Percentiles rank a stretch among this genome's conserved stretches.
phyloP scores from a whole-genome alignment of 2,888 invertebrate genomes.

The Drosophila incognita region DNA sequence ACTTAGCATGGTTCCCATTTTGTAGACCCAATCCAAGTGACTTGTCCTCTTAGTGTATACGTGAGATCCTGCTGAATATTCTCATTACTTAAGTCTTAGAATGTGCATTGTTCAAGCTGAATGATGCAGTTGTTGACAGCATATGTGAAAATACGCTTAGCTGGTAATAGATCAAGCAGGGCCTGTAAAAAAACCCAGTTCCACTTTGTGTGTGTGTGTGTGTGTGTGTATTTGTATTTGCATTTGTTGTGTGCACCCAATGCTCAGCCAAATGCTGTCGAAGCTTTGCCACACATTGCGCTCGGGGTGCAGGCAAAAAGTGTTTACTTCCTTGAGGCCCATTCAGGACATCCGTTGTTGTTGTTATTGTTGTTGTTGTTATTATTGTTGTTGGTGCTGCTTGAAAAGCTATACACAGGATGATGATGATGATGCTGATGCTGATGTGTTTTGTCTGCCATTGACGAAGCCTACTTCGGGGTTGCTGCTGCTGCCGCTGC shows the following conservation, averaged over 20 bases:
- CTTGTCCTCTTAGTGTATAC: background rate
- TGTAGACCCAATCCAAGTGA: background rate
- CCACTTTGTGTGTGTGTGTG: background rate
- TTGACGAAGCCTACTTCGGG: constrained; percentile 36
- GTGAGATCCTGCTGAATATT: constrained; percentile 15
- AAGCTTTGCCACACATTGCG: constrained; percentile 50
- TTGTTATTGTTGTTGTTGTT: constrained; percentile 19
- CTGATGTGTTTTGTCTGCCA: constrained; percentile 21
- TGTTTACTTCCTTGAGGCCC: constrained; percentile 77
- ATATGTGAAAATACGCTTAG: constrained; percentile 45
- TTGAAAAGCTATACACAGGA: constrained; percentile 45
- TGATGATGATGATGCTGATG: constrained; percentile 25
- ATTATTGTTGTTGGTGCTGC: constrained; percentile 20
- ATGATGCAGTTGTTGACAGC: constrained; percentile 39
- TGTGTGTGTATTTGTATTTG: constrained; percentile 21
- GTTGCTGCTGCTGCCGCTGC: constrained; percentile 49
- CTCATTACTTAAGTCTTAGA: constrained; percentile 29
- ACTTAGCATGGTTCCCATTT: background rate
- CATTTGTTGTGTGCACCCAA: constrained; percentile 51
- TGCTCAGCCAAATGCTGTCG: constrained; percentile 44
- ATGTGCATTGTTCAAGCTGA: constrained; percentile 24
- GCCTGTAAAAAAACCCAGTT: background rate
- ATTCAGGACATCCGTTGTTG: constrained; percentile 69
- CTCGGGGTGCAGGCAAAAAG: constrained; percentile 60
- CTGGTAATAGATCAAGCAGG: constrained; percentile 21